These are phyloP conservation scores for Eurytoma californica DNA, from an alignment of 2,888 invertebrate species.

Conservation along the genomic window DNA sequence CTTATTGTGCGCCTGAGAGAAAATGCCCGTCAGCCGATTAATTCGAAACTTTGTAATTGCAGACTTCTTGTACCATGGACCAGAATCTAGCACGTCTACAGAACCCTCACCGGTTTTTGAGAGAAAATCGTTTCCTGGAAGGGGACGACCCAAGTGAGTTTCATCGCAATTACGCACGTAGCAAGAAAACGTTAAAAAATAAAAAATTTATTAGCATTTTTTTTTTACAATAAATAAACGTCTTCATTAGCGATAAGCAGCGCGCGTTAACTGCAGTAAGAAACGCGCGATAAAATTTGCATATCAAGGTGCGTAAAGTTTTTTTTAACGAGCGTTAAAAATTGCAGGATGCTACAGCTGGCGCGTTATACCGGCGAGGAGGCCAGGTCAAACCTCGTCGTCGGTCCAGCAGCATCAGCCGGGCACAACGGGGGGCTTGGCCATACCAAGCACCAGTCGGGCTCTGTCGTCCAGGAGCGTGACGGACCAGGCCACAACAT, in stretches of 20 bases:
- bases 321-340: not conserved
- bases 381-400: constrained; percentile 74
- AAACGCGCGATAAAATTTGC: no score
- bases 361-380: constrained; percentile 75
- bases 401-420: constrained; percentile 51
- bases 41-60: constrained; percentile 50
- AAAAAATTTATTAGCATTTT: no score
- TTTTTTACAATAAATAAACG: no score
- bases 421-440: constrained; percentile 68
- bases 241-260: no score
- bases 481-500: constrained; percentile 73
- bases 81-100: constrained; percentile 76
- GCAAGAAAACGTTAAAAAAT: not conserved
- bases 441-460: constrained; percentile 74
- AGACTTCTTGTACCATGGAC: constrained; percentile 76
- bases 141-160: constrained; percentile 74
- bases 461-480: constrained; percentile 71
- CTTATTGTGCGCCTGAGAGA: not conserved
- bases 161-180: no score
- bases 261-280: no score
- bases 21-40: not conserved
- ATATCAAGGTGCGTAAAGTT: not conserved
- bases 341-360: constrained; percentile 73
- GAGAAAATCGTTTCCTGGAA: constrained; percentile 75
- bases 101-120: constrained; percentile 76